Evolutionary conservation across 1,140 invertebrate genomes (phyloP).

Genomic region (Drosophila kohkoa): DNA sequence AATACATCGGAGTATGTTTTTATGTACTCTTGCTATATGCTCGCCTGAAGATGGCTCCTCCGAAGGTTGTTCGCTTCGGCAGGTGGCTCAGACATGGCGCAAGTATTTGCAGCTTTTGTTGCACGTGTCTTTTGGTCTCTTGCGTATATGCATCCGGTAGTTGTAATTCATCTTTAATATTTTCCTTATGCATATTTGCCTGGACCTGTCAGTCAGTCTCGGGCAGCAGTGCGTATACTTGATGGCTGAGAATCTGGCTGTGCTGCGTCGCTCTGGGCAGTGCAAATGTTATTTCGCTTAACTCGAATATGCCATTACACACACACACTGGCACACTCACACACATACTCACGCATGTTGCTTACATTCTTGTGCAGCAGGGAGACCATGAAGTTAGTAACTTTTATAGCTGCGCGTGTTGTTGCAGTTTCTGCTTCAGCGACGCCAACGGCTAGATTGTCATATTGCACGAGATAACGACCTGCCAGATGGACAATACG

Average conservation of each 20-base stretch:
- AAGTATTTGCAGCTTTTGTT: slow-evolving; percentile 16
- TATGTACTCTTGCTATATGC: slow-evolving; percentile 1
- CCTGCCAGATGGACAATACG: slow-evolving; percentile 63
- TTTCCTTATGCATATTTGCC: slow-evolving; percentile 71
- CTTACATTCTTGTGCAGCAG: not conserved
- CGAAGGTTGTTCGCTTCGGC: not conserved
- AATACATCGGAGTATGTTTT: not conserved
- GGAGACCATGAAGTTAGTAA: slow-evolving; percentile 52
- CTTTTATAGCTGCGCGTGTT: slow-evolving; percentile 46
- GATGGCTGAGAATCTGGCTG: slow-evolving; percentile 2
- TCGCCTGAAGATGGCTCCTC: not conserved
- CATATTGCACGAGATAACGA: slow-evolving; percentile 75
- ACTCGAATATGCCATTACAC: slow-evolving; percentile 69
- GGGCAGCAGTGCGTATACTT: slow-evolving; percentile 3
- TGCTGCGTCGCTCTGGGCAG: slow-evolving; percentile 1
- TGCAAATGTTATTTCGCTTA: slow-evolving; percentile 63
- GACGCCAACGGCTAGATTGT: slow-evolving; percentile 61
- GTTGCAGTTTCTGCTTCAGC: slow-evolving; percentile 28
- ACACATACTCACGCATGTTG: slow-evolving; percentile 15
- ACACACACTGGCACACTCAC: slow-evolving; percentile 8
- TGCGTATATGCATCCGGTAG: too few relatives aligned
- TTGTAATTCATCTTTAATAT: slow-evolving; percentile 77
- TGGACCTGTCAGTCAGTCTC: slow-evolving; percentile 44
- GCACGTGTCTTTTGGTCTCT: slow-evolving; percentile 16
- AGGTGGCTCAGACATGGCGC: not conserved